phyloP scores from a whole-genome alignment of 2,113 vertebrate genomes.

The Ciconia boyciana region DNA sequence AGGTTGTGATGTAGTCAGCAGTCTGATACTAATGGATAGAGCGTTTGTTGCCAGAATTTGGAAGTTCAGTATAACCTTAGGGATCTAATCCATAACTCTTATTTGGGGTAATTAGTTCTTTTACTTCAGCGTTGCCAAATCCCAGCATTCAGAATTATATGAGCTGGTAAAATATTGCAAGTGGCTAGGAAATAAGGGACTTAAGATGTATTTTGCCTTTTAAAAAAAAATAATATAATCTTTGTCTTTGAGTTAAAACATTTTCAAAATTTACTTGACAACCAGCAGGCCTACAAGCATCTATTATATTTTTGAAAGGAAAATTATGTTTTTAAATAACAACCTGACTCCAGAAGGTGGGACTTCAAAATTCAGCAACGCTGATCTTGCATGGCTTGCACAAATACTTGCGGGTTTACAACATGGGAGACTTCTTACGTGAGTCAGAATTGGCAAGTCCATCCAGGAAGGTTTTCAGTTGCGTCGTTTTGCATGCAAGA shows the following conservation, averaged over 20 bases:
- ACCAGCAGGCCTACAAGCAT: not conserved
- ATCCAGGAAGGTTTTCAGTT: not conserved
- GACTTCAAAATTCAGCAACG: not conserved
- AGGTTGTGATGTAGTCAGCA: conserved; percentile 7
- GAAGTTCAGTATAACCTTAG: conserved; percentile 19
- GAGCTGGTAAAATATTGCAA: not conserved
- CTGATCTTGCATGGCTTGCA: not conserved
- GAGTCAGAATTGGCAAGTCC: not conserved
- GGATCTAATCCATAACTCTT: conserved; percentile 44
- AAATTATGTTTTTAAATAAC: not conserved
- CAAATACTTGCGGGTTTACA: not conserved
- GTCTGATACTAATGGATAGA: conserved; percentile 22
- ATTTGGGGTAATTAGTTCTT: conserved; percentile 49
- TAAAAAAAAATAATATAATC: not conserved
- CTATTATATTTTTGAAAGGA: not conserved
- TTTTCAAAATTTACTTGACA: not conserved
- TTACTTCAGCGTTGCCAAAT: conserved; percentile 3
- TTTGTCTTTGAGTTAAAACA: not conserved
- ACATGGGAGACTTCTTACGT: not conserved
- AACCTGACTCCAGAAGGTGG: not conserved
- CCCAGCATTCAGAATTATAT: not conserved
- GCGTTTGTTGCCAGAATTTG: conserved; percentile 10
- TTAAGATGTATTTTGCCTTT: not conserved
- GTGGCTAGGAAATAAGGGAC: not conserved
- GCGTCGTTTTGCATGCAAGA: not conserved